A percentile compares a stretch with the other conserved stretches of the same genome.
These are phyloP conservation scores for Hippocampus comes DNA, from an alignment of 2,113 vertebrate species.

Conservation along the genomic window DNA sequence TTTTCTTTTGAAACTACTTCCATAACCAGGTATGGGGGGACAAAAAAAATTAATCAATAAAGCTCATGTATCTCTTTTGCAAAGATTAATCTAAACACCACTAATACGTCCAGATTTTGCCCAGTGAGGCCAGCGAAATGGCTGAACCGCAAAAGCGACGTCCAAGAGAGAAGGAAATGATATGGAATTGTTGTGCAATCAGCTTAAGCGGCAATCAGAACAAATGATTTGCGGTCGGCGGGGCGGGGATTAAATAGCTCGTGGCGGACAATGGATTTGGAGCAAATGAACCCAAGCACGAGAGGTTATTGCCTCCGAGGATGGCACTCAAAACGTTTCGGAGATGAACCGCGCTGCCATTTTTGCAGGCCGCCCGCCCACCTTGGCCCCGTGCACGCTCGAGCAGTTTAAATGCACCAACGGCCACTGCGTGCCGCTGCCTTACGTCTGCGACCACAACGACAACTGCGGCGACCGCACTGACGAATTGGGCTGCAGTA, in stretches of 20 bases:
- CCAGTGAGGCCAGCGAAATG: slow-evolving; percentile 19
- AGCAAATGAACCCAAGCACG: no score
- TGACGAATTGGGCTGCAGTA: slow-evolving; percentile 90
- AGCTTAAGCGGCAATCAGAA: slow-evolving; percentile 53
- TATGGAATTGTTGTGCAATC: slow-evolving; percentile 49
- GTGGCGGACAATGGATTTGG: neutral
- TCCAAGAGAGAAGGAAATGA: slow-evolving; percentile 29
- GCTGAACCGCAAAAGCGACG: slow-evolving; percentile 37
- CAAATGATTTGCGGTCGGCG: slow-evolving; percentile 52
- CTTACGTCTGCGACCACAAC: slow-evolving; percentile 83
- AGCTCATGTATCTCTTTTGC: slow-evolving; percentile 8
- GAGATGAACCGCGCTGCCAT: neutral
- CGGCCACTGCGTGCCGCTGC: slow-evolving; percentile 79
- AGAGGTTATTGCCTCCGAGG: neutral
- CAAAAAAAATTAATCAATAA: neutral
- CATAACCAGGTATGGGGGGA: slow-evolving; percentile 19
- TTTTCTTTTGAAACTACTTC: neutral
- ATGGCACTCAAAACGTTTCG: no score
- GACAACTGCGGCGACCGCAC: slow-evolving; percentile 87
- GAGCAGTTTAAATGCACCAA: slow-evolving; percentile 88
- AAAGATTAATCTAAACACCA: slow-evolving; percentile 31
- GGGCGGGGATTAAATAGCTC: slow-evolving; percentile 45
- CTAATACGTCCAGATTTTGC: slow-evolving; percentile 37
- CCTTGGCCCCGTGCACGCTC: slow-evolving; percentile 78
- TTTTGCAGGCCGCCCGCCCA: slow-evolving; percentile 78